phyloP scores from a whole-genome alignment of 2,888 invertebrate species.

The Ethmia dodecea region DNA sequence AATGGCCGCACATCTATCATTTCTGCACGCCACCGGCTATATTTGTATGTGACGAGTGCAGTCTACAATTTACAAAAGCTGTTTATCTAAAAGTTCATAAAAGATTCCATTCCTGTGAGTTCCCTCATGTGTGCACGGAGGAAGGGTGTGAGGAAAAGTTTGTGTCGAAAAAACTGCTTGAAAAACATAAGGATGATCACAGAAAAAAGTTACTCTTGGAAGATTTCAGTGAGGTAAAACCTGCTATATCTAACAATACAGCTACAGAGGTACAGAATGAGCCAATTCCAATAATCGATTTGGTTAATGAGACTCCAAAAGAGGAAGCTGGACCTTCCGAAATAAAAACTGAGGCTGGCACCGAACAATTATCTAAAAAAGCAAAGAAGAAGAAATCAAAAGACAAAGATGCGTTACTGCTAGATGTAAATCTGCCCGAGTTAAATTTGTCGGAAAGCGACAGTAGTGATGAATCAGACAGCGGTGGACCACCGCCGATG shows the following conservation, averaged over 20 bases:
- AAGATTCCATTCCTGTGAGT: constrained; percentile 84
- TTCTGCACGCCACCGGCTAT: constrained; percentile 89
- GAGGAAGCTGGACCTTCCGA: constrained; percentile 52
- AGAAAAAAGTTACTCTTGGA: constrained; percentile 50
- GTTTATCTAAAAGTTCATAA: constrained; percentile 91
- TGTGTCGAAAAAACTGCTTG: constrained; percentile 87
- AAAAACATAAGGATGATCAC: constrained; percentile 84
- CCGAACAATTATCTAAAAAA: constrained; percentile 55
- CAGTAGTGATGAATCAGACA: constrained; percentile 82
- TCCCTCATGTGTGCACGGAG: constrained; percentile 84
- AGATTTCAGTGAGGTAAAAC: constrained; percentile 45
- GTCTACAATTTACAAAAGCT: constrained; percentile 84
- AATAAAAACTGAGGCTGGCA: constrained; percentile 42
- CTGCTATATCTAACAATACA: constrained; percentile 29
- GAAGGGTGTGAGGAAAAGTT: constrained; percentile 85
- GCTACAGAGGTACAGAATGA: constrained; percentile 45
- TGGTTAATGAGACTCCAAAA: constrained; percentile 50
- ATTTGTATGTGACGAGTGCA: constrained; percentile 90
- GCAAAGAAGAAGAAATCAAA: constrained; percentile 64
- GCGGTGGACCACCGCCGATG: constrained; percentile 30
- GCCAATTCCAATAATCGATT: constrained; percentile 52
- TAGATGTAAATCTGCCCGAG: constrained; percentile 83
- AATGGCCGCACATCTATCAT: constrained; percentile 95
- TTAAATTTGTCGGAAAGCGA: constrained; percentile 91
- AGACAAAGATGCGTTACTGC: constrained; percentile 65